Evolutionary conservation across 2,888 invertebrate genomes (phyloP), one percentile per base, ranked within the genome.

Genomic region (Microplitis manilae): DNA sequence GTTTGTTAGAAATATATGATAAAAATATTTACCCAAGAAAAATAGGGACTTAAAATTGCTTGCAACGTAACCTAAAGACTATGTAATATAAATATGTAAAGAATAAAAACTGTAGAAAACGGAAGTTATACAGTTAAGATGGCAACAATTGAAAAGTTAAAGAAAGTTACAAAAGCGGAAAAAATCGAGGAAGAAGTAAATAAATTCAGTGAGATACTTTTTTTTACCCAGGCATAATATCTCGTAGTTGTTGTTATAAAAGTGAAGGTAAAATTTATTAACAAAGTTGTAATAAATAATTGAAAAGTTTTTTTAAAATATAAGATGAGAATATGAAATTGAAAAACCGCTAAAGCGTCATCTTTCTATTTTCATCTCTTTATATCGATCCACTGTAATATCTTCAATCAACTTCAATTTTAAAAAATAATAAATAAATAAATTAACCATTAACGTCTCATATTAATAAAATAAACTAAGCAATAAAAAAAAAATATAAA

Each of bases 221-320:
- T 50, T 50, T 50, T 13, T 50, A 50, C 50, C 9, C 50, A 50
- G 13, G 9, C 50, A 50, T 13, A 50, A 50, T 9, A 30, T 30
- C 30, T 30, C 30, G 30, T 30, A 50, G 13, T 50, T 50, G 50
- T 50, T 50, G 65, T 30, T 9, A 65, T 7, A 30, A 30, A 30
- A 62, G 20, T 62, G 65, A 13, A 65, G 65, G 13, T 6, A 20
- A 13, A 65, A 65, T 65, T 65, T 65, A 65, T 65, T 7, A 65
- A 65, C 50, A 50, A 65, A 65, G 30, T 65, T 13, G 65, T 65
- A 13, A 30, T 13, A 65, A 65, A 65, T 30, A 30, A 65, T 65
- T 65, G 17, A 9, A 5, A 13, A 30, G 5, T 30, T 13, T 65
- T 65, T 65, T 65, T 9, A 38, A 30, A 30, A 9, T 20, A 50